Conservation (phyloP, 2,797 vertebrate genomes). For the Xyrichtys novacula region DNA sequence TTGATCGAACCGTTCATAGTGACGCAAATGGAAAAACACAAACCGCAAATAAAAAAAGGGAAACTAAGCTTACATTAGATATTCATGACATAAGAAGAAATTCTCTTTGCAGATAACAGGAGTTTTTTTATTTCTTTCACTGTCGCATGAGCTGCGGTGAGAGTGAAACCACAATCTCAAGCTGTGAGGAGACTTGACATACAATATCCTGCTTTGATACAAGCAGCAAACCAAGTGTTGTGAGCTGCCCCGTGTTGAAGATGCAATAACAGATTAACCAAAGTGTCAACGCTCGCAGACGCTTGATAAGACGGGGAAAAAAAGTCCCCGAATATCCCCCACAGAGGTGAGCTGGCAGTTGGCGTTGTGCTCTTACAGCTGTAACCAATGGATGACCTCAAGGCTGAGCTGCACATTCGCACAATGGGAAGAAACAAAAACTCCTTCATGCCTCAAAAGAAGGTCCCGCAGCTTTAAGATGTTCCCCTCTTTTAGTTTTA, state of each 20-base stretch:
- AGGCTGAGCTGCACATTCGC: conserved; percentile 20
- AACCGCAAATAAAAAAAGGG: neutral
- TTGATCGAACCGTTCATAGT: neutral
- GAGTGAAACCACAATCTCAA: conserved; percentile 55
- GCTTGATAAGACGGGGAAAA: conserved; percentile 28
- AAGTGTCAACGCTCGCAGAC: conserved; percentile 45
- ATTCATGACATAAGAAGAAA: conserved; percentile 22
- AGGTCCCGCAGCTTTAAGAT: conserved; percentile 24
- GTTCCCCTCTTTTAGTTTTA: conserved; percentile 26
- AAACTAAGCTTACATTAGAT: conserved; percentile 7
- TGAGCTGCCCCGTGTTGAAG: conserved; percentile 49
- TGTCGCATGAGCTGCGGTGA: conserved; percentile 49
- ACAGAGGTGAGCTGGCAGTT: conserved; percentile 46
- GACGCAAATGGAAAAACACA: conserved; percentile 22
- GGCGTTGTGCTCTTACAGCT: conserved; percentile 55
- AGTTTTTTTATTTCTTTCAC: conserved; percentile 33
- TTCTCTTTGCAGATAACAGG: conserved; percentile 4
- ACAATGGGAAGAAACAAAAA: conserved; percentile 40
- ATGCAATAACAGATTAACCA: conserved; percentile 59
- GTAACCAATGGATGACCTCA: conserved; percentile 56
- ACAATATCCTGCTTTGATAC: conserved; percentile 70
- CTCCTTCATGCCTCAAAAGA: conserved; percentile 38
- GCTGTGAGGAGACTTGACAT: conserved; percentile 47
- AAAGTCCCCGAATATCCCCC: conserved; percentile 70
- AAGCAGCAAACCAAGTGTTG: conserved; percentile 24